Evolutionary conservation across 1,140 invertebrate genomes (phyloP).

Genomic region (Caenorhabditis brenneri): DNA sequence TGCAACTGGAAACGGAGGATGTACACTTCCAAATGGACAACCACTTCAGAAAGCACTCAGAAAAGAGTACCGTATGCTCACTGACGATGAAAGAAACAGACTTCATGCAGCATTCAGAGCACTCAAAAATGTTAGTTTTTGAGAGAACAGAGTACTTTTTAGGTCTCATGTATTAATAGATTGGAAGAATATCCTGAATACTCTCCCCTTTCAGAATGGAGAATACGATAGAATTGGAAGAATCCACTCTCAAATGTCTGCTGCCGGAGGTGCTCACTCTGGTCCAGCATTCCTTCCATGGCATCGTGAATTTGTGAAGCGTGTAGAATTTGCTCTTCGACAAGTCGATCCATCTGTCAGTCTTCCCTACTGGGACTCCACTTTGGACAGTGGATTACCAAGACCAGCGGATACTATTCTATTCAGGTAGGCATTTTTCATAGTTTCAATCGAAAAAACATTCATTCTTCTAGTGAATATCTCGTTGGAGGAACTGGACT

Average conservation of each 20-base stretch:
- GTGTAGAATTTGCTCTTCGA: constrained; percentile 61
- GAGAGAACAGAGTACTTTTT: too few relatives aligned
- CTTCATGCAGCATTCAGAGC: constrained; percentile 68
- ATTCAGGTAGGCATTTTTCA: constrained; percentile 60
- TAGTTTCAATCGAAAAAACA: not conserved
- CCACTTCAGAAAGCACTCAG: constrained; percentile 55
- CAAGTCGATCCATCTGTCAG: constrained; percentile 60
- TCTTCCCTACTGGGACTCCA: constrained; percentile 71
- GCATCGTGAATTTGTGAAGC: constrained; percentile 51
- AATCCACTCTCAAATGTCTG: constrained; percentile 54
- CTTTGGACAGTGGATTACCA: constrained; percentile 66
- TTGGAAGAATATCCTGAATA: too few relatives aligned
- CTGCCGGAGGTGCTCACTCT: constrained; percentile 56
- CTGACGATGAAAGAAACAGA: constrained; percentile 62
- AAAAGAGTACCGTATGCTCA: constrained; percentile 71
- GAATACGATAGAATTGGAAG: constrained; percentile 57
- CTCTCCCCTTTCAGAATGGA: constrained; percentile 41
- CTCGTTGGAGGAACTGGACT: constrained; percentile 59
- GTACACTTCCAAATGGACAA: constrained; percentile 54
- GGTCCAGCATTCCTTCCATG: constrained; percentile 60
- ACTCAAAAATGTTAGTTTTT: constrained; percentile 62
- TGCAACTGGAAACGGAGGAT: constrained; percentile 53
- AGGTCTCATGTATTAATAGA: too few relatives aligned
- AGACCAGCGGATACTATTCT: constrained; percentile 64
- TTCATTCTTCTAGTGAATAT: constrained; percentile 33